Percentiles rank a stretch among this genome's conserved stretches.
phyloP scores from a whole-genome alignment of 2,888 invertebrate genomes.

The Synanthedon myopaeformis region DNA sequence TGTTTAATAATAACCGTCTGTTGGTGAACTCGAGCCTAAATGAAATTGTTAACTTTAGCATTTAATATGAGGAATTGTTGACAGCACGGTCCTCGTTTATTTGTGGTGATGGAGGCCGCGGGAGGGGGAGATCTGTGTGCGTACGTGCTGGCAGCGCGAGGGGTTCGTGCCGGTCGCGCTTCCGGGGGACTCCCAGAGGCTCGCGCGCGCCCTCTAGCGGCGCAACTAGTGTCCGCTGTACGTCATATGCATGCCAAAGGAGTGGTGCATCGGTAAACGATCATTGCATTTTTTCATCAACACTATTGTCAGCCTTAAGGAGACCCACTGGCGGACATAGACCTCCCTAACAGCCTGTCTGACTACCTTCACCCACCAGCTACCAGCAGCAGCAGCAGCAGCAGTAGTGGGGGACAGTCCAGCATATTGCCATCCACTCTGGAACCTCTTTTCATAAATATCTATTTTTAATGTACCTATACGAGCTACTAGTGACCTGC shows the following conservation, averaged over 20 bases:
- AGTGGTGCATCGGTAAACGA: constrained; percentile 75
- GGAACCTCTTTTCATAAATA: no score
- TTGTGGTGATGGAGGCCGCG: constrained; percentile 80
- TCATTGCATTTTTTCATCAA: background rate
- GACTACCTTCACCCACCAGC: no score
- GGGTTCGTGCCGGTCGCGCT: constrained; percentile 47
- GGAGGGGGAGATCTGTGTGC: constrained; percentile 78
- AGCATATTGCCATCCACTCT: no score
- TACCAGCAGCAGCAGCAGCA: no score
- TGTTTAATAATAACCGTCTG: no score
- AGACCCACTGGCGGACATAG: no score
- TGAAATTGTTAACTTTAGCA: no score
- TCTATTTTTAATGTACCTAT: no score
- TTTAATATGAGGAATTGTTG: background rate
- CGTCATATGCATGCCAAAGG: constrained; percentile 76
- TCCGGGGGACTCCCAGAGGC: constrained; percentile 67
- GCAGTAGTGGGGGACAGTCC: no score
- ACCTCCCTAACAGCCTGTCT: no score
- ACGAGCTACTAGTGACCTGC: no score
- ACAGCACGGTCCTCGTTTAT: constrained; percentile 77
- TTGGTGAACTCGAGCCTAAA: no score
- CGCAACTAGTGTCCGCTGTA: constrained; percentile 76
- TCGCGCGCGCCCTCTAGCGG: constrained; percentile 66
- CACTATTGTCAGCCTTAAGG: background rate
- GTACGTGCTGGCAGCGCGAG: constrained; percentile 69